These are phyloP conservation scores for Lithobates pipiens DNA, from an alignment of 2,797 vertebrate genomes.

Conservation along the genomic window DNA sequence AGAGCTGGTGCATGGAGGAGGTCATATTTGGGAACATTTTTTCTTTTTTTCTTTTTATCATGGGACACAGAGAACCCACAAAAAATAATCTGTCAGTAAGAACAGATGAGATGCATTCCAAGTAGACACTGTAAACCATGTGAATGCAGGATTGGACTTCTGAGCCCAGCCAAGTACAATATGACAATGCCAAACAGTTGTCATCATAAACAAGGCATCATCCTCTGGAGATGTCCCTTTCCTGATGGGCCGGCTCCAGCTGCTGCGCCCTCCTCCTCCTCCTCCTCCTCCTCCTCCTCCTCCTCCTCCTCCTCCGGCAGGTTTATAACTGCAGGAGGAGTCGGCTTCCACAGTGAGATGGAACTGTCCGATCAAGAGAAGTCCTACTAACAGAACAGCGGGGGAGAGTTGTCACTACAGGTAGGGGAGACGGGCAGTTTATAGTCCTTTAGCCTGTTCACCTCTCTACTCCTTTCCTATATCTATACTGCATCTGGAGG, in stretches of 20 bases:
- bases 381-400: background rate
- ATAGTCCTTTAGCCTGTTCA: background rate
- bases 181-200: background rate
- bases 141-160: background rate
- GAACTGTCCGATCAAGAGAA: slow-evolving; percentile 11
- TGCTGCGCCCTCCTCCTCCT: slow-evolving; percentile 6
- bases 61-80: too few relatives aligned
- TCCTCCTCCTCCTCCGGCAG: background rate
- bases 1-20: too few relatives aligned
- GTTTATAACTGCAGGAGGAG: slow-evolving; percentile 40
- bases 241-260: slow-evolving; percentile 6
- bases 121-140: background rate
- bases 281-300: background rate
- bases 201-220: background rate
- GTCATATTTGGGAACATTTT: too few relatives aligned
- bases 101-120: too few relatives aligned
- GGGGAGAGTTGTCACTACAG: background rate
- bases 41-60: too few relatives aligned
- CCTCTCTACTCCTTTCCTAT: background rate
- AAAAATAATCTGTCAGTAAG: too few relatives aligned
- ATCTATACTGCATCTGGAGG: background rate
- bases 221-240: background rate
- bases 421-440: background rate
- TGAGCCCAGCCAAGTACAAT: background rate
- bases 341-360: slow-evolving; percentile 10